Base-by-base conservation (phyloP, 1,140 invertebrate genomes). In the Sarcophaga bullata region DNA sequence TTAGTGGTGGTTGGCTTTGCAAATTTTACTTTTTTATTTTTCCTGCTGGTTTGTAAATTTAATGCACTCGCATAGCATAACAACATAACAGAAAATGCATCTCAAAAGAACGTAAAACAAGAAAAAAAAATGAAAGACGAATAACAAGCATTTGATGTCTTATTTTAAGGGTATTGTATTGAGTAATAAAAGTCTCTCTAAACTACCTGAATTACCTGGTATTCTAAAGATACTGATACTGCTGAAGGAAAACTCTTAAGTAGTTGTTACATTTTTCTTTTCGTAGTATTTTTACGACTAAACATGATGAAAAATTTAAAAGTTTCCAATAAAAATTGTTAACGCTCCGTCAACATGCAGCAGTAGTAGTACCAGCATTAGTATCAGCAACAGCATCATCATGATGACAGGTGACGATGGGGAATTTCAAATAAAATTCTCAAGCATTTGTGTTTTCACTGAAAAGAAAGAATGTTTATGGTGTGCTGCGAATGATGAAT, bases 111-210 rank as follows among this genome's bases (percentile, higher is more conserved):
- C 25, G 25, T 37, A 37, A 37, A 50, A 13, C 9, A 17, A 50
- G 25, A 15, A 48, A 49, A 8, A n/a, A 49, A 49, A 76, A 46
- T 37, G 46, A 37, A 49, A 37, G 25, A 19, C 17, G 13, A 76
- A 47, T 76, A 78, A 78, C 75, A 78, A 78, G 15, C 19, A 17
- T 50, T 78, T 49, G 75, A 78, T 50, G 75, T 78, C 75, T 78
- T 78, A 78, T 50, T 78, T 78, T 78, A 25, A 78, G 37, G 75
- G 75, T 78, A 78, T 78, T 78, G 50, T 78, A 78, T 78, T 78
- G 50, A 78, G 75, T 78, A 78, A 78, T 78, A 78, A 78, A 78
- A 78, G 75, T 78, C 75, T 78, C 75, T 78, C 75, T 50, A 78
- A 78, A 78, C 75, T 78, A 78, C n/a, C 19, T 68, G 62, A 68